A percentile compares a stretch with the other conserved stretches of the same genome.
These are phyloP conservation scores for Eulacestoma nigropectus DNA, from an alignment of 2,113 vertebrate species.

Conservation along the genomic window DNA sequence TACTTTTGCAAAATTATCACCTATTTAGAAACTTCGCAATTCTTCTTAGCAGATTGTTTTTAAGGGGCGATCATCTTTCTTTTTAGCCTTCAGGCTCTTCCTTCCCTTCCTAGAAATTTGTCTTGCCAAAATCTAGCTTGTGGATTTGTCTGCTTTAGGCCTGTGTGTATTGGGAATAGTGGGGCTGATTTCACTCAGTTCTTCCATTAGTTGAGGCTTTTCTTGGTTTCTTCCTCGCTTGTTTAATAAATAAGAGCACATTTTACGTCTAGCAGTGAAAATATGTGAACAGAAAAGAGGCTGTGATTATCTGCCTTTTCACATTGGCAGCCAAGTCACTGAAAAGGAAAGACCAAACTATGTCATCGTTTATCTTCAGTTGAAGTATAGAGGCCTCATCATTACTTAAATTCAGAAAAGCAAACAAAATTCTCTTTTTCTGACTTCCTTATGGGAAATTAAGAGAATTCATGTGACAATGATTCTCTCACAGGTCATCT, in stretches of 20 bases:
- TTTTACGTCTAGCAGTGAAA: background rate
- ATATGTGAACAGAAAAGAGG: background rate
- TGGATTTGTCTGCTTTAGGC: background rate
- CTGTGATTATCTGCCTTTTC: background rate
- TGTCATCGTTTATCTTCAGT: background rate
- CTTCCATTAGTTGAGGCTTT: background rate
- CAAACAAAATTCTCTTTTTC: background rate
- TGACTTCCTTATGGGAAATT: background rate
- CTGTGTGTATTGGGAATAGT: accelerated
- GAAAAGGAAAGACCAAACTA: background rate
- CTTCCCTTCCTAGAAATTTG: background rate
- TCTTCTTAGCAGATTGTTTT: background rate
- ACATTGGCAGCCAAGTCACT: background rate
- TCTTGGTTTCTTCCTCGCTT: background rate
- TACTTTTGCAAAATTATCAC: background rate
- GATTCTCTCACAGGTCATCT: background rate
- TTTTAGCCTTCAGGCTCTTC: background rate
- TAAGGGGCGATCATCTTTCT: background rate
- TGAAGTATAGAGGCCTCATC: background rate
- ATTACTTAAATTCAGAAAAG: background rate
- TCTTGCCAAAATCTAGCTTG: background rate
- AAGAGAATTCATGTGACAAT: background rate
- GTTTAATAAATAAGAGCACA: background rate
- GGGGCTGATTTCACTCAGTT: background rate
- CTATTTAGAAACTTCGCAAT: background rate